phyloP scores from a whole-genome alignment of 1,140 invertebrate genomes.

The Epicauta chinensis region DNA sequence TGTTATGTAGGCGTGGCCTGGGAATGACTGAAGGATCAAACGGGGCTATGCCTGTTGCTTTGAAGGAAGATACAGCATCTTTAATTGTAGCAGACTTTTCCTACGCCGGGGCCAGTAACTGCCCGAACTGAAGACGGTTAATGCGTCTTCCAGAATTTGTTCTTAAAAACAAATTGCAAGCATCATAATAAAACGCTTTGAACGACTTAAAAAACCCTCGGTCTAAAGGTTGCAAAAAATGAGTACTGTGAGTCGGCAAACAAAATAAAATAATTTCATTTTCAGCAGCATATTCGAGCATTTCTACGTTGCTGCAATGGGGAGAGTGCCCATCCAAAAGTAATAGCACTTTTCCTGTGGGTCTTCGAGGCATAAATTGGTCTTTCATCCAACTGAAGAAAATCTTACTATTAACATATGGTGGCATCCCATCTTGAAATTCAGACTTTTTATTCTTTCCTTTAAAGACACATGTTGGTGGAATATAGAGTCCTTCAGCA shows the following conservation, averaged over 20 bases:
- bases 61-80: not conserved
- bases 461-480: too few relatives aligned
- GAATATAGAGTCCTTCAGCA: too few relatives aligned
- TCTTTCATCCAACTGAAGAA: not conserved
- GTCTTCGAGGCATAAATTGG: not conserved
- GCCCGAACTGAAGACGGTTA: slow-evolving; percentile 12
- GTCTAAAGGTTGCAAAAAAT: slow-evolving; percentile 23
- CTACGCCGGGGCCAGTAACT: not conserved
- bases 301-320: slow-evolving; percentile 20
- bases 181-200: slow-evolving; percentile 18
- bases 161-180: slow-evolving; percentile 7
- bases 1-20: slow-evolving; percentile 3
- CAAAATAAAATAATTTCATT: slow-evolving; percentile 26
- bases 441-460: too few relatives aligned
- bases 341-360: slow-evolving; percentile 26
- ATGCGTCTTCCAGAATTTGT: slow-evolving; percentile 10
- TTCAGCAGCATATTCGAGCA: slow-evolving; percentile 23
- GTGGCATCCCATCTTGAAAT: slow-evolving; percentile 36
- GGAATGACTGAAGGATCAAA: slow-evolving; percentile 3
- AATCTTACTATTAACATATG: slow-evolving; percentile 29
- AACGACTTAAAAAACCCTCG: slow-evolving; percentile 25
- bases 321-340: slow-evolving; percentile 33
- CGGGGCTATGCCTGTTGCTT: slow-evolving; percentile 3
- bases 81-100: not conserved
- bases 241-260: slow-evolving; percentile 26